These are phyloP conservation scores for Sphaerophoria rueppellii DNA, from an alignment of 2,888 invertebrate species.

Conservation along the genomic window DNA sequence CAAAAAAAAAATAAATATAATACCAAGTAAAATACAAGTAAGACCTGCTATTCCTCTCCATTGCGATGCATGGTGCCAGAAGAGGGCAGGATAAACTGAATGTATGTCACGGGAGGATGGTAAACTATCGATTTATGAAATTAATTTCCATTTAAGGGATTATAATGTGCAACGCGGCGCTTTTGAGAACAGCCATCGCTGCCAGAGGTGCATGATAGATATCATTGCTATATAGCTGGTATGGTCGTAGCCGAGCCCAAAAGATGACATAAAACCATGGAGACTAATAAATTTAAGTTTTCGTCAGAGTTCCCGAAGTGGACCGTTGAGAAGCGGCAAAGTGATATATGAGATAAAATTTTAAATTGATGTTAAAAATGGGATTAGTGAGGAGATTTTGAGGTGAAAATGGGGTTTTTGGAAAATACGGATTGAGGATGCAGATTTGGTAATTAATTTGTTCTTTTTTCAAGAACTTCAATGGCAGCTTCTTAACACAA, in stretches of 20 bases:
- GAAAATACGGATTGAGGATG: too few species aligned
- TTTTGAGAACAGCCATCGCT: too few species aligned
- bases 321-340: neutral
- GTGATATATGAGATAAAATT: conserved; percentile 6
- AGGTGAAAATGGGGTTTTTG: too few species aligned
- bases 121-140: conserved; percentile 58
- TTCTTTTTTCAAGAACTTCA: too few species aligned
- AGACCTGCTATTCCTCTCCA: conserved; percentile 2
- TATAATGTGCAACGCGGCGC: conserved; percentile 32
- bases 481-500: too few species aligned
- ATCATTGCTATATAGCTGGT: too few species aligned
- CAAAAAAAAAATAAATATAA: neutral
- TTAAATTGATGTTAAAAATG: neutral
- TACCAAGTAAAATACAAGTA: neutral
- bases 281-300: conserved; percentile 40
- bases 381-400: too few species aligned
- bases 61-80: too few species aligned
- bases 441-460: too few species aligned
- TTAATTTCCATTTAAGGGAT: conserved; percentile 61
- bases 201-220: too few species aligned
- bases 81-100: conserved; percentile 14
- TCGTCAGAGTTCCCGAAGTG: conserved; percentile 27
- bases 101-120: conserved; percentile 47
- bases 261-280: conserved; percentile 42
- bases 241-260: neutral